A percentile compares a stretch with the other conserved stretches of the same genome.
Conservation (phyloP, 2,797 vertebrate species). For the Melanotaenia parkinsoni region DNA sequence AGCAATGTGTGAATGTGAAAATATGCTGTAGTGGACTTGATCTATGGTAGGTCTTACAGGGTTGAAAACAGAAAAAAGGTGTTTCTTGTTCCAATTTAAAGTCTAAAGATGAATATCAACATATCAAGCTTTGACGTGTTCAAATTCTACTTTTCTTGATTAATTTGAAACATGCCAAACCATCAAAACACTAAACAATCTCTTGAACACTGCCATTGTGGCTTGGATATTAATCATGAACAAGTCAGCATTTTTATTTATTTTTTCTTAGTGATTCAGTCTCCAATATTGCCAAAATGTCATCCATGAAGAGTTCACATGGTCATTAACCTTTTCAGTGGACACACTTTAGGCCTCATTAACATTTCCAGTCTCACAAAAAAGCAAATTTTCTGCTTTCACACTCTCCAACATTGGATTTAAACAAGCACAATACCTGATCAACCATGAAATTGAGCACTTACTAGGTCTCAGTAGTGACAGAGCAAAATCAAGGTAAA, state of each 20-base stretch:
- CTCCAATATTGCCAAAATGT: constrained; percentile 63
- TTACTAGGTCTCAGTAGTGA: constrained; percentile 83
- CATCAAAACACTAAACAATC: constrained; percentile 30
- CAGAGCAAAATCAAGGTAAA: constrained; percentile 80
- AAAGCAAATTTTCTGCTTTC: constrained; percentile 61
- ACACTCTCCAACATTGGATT: constrained; percentile 81
- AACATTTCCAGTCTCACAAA: constrained; percentile 67
- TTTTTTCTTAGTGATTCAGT: constrained; percentile 22
- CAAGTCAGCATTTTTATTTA: constrained; percentile 42
- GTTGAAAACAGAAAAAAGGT: not conserved
- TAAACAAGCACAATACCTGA: constrained; percentile 78
- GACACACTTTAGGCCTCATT: constrained; percentile 76
- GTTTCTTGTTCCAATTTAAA: not conserved
- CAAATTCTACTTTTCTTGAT: not conserved
- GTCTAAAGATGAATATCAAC: not conserved
- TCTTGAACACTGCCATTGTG: constrained; percentile 14
- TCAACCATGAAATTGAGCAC: constrained; percentile 89
- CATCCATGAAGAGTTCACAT: constrained; percentile 61
- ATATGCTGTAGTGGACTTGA: too few relatives aligned
- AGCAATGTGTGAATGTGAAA: too few relatives aligned
- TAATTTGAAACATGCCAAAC: not conserved
- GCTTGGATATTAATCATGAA: constrained; percentile 29
- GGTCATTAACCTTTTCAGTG: constrained; percentile 74
- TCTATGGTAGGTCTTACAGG: too few relatives aligned
- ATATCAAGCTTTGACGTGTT: not conserved